These are phyloP conservation scores for Lobophora halterata DNA, from an alignment of 2,888 invertebrate species.

Conservation along the genomic window DNA sequence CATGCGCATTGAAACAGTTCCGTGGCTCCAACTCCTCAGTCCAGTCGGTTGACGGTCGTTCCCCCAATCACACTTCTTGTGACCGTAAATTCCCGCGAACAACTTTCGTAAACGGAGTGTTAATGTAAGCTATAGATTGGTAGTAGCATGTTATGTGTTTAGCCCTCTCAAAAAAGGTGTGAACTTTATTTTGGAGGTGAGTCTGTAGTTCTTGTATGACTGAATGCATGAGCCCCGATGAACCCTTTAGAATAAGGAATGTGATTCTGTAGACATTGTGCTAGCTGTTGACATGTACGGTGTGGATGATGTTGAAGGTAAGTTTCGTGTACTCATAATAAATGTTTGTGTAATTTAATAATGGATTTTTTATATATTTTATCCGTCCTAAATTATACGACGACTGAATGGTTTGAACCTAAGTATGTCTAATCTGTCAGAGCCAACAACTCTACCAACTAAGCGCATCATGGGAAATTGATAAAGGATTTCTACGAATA, in stretches of 20 bases:
- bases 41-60: constrained; percentile 58
- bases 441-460: too few relatives aligned
- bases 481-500: too few relatives aligned
- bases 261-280: constrained; percentile 14
- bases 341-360: background rate
- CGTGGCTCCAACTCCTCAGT: constrained; percentile 26
- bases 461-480: too few relatives aligned
- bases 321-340: too few relatives aligned
- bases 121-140: constrained; percentile 68
- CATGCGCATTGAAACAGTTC: constrained; percentile 44
- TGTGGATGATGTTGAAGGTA: constrained; percentile 16
- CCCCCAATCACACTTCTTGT: constrained; percentile 45
- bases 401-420: too few relatives aligned
- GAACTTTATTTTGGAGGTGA: constrained; percentile 56
- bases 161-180: constrained; percentile 60
- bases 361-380: too few relatives aligned
- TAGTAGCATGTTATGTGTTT: constrained; percentile 72
- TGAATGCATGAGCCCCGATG: constrained; percentile 39
- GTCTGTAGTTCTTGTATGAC: constrained; percentile 49
- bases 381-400: too few relatives aligned
- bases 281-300: constrained; percentile 17
- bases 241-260: constrained; percentile 16
- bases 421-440: too few relatives aligned
- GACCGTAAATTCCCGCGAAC: constrained; percentile 40
- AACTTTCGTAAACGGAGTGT: constrained; percentile 59